Evolutionary conservation across 2,797 vertebrate species (phyloP).

Genomic region (Ciconia nigra): DNA sequence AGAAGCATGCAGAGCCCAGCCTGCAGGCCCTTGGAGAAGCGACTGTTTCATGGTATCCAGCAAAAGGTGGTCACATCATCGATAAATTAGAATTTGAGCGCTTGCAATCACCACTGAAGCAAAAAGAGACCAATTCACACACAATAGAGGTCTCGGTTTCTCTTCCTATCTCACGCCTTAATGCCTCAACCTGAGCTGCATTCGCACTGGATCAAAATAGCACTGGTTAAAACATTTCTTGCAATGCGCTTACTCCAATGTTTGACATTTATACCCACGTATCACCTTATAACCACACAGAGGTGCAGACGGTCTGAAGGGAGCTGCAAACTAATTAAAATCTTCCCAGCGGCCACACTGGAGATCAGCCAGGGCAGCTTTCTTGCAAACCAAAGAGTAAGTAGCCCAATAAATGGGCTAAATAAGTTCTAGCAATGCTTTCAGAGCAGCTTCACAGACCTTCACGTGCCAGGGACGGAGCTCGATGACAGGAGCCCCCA

Average conservation of each 20-base stretch:
- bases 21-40: background rate
- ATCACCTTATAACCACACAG: background rate
- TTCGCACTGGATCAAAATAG: background rate
- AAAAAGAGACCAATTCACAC: background rate
- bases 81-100: background rate
- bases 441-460: background rate
- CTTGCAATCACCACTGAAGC: background rate
- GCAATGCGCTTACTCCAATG: rapidly evolving
- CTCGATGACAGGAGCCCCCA: background rate
- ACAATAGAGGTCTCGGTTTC: background rate
- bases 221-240: background rate
- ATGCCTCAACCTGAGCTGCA: background rate
- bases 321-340: background rate
- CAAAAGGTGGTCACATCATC: background rate
- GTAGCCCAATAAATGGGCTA: background rate
- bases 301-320: background rate
- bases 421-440: background rate
- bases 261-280: background rate
- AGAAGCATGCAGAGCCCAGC: background rate
- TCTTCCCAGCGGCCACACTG: background rate
- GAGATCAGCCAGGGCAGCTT: background rate
- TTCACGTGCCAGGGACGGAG: background rate
- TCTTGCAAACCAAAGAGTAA: background rate
- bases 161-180: background rate
- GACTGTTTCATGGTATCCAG: background rate